phyloP scores from a whole-genome alignment of 2,797 vertebrate species.

The Hemitrygon akajei region DNA sequence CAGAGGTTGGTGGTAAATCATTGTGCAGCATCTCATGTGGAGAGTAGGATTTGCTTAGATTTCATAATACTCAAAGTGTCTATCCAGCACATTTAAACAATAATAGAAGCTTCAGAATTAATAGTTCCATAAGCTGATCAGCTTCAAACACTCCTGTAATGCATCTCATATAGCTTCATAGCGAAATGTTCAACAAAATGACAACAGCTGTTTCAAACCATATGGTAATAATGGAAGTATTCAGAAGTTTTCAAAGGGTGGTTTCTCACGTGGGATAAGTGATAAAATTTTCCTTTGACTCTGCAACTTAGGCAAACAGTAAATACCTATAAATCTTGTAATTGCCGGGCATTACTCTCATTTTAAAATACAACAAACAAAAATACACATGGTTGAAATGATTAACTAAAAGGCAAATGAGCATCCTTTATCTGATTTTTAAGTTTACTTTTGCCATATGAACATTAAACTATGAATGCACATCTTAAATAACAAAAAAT shows the following conservation, averaged over 20 bases:
- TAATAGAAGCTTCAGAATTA: background rate
- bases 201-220: background rate
- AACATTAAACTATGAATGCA: background rate
- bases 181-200: background rate
- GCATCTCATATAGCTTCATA: background rate
- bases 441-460: background rate
- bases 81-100: background rate
- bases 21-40: background rate
- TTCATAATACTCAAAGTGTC: background rate
- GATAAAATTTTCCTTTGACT: background rate
- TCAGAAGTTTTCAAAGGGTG: background rate
- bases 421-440: too few relatives aligned
- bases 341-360: background rate
- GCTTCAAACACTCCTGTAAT: constrained; percentile 13
- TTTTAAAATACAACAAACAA: background rate
- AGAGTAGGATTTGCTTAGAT: background rate
- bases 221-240: background rate
- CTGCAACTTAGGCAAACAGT: background rate
- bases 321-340: background rate
- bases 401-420: background rate
- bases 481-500: too few relatives aligned
- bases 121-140: background rate
- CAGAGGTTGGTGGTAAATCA: background rate
- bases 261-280: background rate
- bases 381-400: background rate